A percentile compares a stretch with the other conserved stretches of the same genome.
Conservation (phyloP, 2,113 vertebrate genomes). For the Laticauda colubrina region DNA sequence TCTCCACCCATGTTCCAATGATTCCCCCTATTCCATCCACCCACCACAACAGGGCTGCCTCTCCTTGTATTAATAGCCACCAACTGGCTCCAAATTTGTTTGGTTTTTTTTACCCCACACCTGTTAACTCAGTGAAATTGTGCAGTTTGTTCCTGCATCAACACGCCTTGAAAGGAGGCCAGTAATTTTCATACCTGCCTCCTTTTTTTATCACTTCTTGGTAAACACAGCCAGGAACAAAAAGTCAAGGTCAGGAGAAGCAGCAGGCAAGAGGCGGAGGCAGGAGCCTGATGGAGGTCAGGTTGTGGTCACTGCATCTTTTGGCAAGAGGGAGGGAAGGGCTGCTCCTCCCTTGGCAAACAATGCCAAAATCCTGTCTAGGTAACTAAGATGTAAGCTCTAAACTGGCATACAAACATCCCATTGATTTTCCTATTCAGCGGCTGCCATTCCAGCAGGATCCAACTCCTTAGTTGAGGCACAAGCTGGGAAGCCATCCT, state of each 20-base stretch:
- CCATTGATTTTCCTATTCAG: slow-evolving; percentile 9
- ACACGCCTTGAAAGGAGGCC: slow-evolving; percentile 53
- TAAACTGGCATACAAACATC: slow-evolving; percentile 38
- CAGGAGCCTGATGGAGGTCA: slow-evolving; percentile 46
- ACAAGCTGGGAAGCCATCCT: neutral
- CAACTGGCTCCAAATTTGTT: neutral
- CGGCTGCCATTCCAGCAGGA: slow-evolving; percentile 27
- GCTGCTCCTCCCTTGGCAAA: slow-evolving; percentile 14
- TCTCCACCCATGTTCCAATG: neutral
- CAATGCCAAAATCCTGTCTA: slow-evolving; percentile 57
- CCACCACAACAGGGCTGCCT: neutral
- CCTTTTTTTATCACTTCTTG: slow-evolving; percentile 31
- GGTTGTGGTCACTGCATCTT: slow-evolving; percentile 30
- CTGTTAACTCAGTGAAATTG: fast-evolving
- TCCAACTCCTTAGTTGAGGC: slow-evolving; percentile 11
- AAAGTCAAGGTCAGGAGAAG: slow-evolving; percentile 56
- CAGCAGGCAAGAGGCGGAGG: neutral
- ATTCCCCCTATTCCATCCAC: too few relatives aligned
- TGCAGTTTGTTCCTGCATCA: slow-evolving; percentile 45
- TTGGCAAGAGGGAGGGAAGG: slow-evolving; percentile 6
- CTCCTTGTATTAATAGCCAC: neutral
- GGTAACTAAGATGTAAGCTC: slow-evolving; percentile 22
- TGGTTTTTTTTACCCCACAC: neutral
- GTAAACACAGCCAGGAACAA: slow-evolving; percentile 39
- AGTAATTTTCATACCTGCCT: slow-evolving; percentile 58